A percentile compares a stretch with the other conserved stretches of the same genome.
Evolutionary conservation across 1,140 invertebrate species (phyloP).

Genomic region (Microplitis demolitor): DNA sequence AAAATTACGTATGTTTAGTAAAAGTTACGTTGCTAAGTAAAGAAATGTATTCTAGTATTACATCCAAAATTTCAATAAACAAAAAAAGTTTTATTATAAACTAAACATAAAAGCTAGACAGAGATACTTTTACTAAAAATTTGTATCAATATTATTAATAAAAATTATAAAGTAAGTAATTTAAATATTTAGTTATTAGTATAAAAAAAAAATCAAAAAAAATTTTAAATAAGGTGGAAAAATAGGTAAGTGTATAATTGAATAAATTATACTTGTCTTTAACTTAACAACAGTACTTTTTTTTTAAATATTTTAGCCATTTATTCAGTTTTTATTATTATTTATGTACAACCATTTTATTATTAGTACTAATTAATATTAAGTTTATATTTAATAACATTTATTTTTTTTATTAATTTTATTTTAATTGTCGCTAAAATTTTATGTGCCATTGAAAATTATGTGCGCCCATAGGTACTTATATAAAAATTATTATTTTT

Average conservation of each 20-base stretch:
- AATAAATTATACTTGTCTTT: constrained; percentile 35
- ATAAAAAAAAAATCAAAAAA: neutral
- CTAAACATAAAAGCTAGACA: neutral
- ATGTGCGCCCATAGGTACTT: constrained; percentile 55
- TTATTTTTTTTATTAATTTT: neutral
- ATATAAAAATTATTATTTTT: constrained; percentile 54
- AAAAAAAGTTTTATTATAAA: too few species aligned
- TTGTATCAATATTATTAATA: neutral
- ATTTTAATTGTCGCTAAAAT: constrained; percentile 20
- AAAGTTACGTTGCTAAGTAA: constrained; percentile 45
- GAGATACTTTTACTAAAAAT: neutral
- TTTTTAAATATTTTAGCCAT: constrained; percentile 41
- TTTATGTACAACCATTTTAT: constrained; percentile 57
- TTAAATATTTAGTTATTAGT: constrained; percentile 13
- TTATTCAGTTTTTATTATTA: constrained; percentile 54
- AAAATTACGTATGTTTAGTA: neutral
- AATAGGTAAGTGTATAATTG: neutral
- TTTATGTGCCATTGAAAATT: constrained; percentile 55
- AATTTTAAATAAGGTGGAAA: neutral
- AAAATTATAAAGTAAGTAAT: neutral
- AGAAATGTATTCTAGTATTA: constrained; percentile 11
- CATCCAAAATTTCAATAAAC: neutral
- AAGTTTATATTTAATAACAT: constrained; percentile 35
- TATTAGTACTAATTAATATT: constrained; percentile 46
- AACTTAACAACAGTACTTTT: constrained; percentile 50